These are phyloP conservation scores for Crax fasciolata DNA, from an alignment of 2,797 vertebrate species.

Conservation along the genomic window DNA sequence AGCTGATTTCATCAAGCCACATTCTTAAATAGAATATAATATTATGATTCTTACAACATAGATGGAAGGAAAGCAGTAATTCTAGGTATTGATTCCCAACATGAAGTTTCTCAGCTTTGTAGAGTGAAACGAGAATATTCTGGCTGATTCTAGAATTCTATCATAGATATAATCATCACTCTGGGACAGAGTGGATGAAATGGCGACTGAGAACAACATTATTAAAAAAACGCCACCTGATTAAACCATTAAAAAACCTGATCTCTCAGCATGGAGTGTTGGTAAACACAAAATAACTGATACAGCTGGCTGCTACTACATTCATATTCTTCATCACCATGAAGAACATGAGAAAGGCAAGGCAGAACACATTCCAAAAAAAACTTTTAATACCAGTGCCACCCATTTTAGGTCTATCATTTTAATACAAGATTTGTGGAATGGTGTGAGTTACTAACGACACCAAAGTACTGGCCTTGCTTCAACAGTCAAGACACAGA, in stretches of 20 bases:
- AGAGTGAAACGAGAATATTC: neutral
- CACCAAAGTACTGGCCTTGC: slow-evolving; percentile 80
- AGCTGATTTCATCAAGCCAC: neutral
- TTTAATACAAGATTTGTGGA: neutral
- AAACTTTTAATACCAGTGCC: neutral
- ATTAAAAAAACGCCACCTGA: neutral
- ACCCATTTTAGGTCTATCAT: neutral
- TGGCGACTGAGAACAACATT: neutral
- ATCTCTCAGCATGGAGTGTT: neutral
- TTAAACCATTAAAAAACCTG: neutral
- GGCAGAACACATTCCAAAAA: neutral
- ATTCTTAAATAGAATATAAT: neutral
- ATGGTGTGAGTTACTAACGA: neutral
- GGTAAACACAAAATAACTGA: neutral
- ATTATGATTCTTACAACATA: neutral
- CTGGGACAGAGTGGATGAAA: neutral
- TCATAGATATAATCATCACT: neutral
- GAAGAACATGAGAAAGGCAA: neutral
- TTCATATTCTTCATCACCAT: neutral
- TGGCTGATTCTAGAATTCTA: neutral
- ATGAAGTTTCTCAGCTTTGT: neutral
- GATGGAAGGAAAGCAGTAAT: neutral
- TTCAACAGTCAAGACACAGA: slow-evolving; percentile 71
- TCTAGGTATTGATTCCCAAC: neutral
- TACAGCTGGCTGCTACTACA: neutral